Conservation (phyloP, 2,797 vertebrate genomes). For the Gobio occitaniae region DNA sequence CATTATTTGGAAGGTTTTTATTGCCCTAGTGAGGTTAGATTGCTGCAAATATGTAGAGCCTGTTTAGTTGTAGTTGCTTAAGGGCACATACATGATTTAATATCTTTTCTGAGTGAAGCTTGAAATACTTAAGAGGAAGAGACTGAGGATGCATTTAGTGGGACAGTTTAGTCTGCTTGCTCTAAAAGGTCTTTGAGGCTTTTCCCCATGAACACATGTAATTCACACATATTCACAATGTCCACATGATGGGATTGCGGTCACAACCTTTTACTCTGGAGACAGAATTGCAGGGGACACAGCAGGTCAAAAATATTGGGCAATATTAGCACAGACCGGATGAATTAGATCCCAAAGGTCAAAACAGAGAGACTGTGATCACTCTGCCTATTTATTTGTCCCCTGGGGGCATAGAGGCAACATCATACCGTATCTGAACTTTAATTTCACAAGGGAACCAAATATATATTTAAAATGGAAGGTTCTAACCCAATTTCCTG, state of each 20-base stretch:
- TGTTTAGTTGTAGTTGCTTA: background rate
- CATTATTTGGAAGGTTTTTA: background rate
- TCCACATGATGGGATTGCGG: constrained; percentile 54
- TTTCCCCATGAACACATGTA: constrained; percentile 31
- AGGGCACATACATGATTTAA: background rate
- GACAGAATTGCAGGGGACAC: constrained; percentile 32
- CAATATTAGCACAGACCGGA: constrained; percentile 31
- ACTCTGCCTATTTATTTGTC: constrained; percentile 13
- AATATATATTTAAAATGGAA: background rate
- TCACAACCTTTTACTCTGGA: constrained; percentile 44
- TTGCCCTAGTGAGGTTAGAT: constrained; percentile 1
- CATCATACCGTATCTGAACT: background rate
- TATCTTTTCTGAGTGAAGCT: background rate
- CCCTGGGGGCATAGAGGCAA: background rate
- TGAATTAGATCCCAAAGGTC: constrained; percentile 15
- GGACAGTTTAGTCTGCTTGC: background rate
- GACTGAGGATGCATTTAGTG: background rate
- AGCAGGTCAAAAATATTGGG: constrained; percentile 36
- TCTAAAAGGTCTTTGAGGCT: constrained; percentile 18
- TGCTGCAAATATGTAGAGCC: background rate
- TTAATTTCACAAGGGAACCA: constrained; percentile 20
- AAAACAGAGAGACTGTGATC: constrained; percentile 10
- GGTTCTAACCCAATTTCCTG: background rate
- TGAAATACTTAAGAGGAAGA: constrained; percentile 7
- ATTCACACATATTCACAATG: constrained; percentile 43